Percentiles rank a stretch among this genome's conserved stretches.
Conservation (phyloP, 2,888 invertebrate species). For the Melanostoma mellinum region DNA sequence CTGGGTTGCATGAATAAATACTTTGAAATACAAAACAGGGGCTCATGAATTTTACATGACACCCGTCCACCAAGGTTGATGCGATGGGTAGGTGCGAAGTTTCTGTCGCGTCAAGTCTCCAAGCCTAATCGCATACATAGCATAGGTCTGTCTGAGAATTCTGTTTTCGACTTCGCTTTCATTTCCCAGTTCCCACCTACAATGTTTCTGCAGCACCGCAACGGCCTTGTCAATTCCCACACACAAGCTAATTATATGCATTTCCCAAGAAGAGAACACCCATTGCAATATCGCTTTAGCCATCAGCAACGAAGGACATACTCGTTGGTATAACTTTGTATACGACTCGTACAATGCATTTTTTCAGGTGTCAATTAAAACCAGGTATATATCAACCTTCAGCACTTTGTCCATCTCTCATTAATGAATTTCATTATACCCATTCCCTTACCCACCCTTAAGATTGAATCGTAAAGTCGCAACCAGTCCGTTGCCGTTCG, state of each 20-base stretch:
- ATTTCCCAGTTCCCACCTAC: constrained; percentile 15
- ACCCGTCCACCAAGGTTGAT: no score
- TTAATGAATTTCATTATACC: constrained; percentile 57
- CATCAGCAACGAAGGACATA: constrained; percentile 22
- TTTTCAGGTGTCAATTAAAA: constrained; percentile 57
- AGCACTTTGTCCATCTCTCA: constrained; percentile 48
- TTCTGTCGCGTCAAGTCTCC: constrained; percentile 58
- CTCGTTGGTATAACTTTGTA: not conserved
- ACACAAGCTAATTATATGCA: constrained; percentile 37
- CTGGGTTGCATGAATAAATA: no score
- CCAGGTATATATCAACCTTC: constrained; percentile 47
- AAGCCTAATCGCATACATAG: constrained; percentile 2
- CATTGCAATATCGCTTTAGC: constrained; percentile 30
- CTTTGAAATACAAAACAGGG: no score
- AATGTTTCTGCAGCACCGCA: not conserved
- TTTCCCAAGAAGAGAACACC: constrained; percentile 50
- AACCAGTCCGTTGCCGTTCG: not conserved
- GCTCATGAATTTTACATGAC: no score
- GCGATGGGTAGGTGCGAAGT: not conserved
- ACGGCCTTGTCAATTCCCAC: constrained; percentile 64
- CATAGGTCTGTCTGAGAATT: constrained; percentile 9
- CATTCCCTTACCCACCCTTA: constrained; percentile 37
- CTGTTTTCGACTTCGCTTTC: not conserved
- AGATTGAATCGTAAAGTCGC: constrained; percentile 20
- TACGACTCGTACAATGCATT: not conserved